Evolutionary conservation across 2,797 vertebrate species (phyloP).

Genomic region (Sandelia bainsii): DNA sequence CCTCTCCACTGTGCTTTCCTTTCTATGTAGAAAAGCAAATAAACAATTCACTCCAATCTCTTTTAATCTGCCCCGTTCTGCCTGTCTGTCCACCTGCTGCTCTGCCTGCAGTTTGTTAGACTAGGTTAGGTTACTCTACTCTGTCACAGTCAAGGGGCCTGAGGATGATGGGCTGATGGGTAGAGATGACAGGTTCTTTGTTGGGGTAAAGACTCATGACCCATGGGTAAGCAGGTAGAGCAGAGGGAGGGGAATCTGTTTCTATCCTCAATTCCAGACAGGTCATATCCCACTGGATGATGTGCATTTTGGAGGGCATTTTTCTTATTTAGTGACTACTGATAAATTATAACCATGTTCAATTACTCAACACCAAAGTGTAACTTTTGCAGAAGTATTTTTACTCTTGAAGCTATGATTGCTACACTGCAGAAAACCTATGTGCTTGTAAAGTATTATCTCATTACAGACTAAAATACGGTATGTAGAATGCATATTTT

Average conservation of each 20-base stretch:
- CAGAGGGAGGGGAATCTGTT: constrained; percentile 17
- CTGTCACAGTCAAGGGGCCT: constrained; percentile 27
- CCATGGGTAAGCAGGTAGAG: constrained; percentile 33
- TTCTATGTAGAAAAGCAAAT: constrained; percentile 36
- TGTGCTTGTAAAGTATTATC: neutral
- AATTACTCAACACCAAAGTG: too few relatives aligned
- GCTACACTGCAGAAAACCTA: neutral
- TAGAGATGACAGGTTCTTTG: constrained; percentile 68
- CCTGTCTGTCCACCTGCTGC: constrained; percentile 54
- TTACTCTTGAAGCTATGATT: neutral
- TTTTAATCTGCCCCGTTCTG: constrained; percentile 23
- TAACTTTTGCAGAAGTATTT: neutral
- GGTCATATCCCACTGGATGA: neutral
- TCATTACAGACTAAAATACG: too few relatives aligned
- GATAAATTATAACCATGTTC: neutral
- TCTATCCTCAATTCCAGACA: constrained; percentile 5
- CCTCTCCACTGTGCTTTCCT: constrained; percentile 9
- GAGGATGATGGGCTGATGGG: constrained; percentile 55
- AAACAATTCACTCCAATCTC: constrained; percentile 16
- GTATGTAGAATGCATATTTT: too few relatives aligned
- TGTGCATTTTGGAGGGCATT: neutral
- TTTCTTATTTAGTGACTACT: neutral
- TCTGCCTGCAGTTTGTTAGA: constrained; percentile 43
- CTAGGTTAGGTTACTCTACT: constrained; percentile 27
- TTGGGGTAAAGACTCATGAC: constrained; percentile 61